Conservation (phyloP, 1,140 invertebrate genomes). For the Drosophila persimilis region DNA sequence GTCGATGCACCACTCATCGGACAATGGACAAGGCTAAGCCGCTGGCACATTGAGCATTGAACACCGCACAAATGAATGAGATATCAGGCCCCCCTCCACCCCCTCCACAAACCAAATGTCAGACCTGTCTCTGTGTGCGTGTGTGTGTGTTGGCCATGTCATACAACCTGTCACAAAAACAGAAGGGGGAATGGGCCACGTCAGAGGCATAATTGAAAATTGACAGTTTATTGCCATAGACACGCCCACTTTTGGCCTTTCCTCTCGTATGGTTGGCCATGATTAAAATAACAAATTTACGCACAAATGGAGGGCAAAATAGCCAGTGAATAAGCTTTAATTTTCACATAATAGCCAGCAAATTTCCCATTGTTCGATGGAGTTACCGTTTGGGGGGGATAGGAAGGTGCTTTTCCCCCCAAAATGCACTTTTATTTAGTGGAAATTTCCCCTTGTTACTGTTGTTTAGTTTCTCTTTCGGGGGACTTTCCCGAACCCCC, state of each 20-base stretch:
- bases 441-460: slow-evolving; percentile 26
- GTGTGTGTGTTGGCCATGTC: slow-evolving; percentile 22
- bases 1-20: slow-evolving; percentile 20
- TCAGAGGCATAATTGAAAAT: slow-evolving; percentile 60
- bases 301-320: slow-evolving; percentile 21
- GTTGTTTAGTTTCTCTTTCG: no score
- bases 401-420: not conserved
- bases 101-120: slow-evolving; percentile 12
- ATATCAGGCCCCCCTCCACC: slow-evolving; percentile 1
- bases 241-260: slow-evolving; percentile 47
- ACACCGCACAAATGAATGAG: slow-evolving; percentile 29
- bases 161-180: slow-evolving; percentile 25
- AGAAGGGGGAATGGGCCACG: slow-evolving; percentile 17
- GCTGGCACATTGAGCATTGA: slow-evolving; percentile 17
- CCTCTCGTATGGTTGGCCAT: slow-evolving; percentile 45
- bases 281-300: slow-evolving; percentile 49
- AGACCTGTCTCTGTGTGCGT: slow-evolving; percentile 17
- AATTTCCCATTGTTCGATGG: slow-evolving; percentile 48
- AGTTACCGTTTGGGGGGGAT: not conserved
- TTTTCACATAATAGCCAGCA: slow-evolving; percentile 56
- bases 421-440: slow-evolving; percentile 52
- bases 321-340: slow-evolving; percentile 52
- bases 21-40: slow-evolving; percentile 44
- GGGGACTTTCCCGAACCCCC: no score
- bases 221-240: slow-evolving; percentile 64